Evolutionary conservation across 2,888 invertebrate genomes (phyloP).

Genomic region (Halocaridina rubra): DNA sequence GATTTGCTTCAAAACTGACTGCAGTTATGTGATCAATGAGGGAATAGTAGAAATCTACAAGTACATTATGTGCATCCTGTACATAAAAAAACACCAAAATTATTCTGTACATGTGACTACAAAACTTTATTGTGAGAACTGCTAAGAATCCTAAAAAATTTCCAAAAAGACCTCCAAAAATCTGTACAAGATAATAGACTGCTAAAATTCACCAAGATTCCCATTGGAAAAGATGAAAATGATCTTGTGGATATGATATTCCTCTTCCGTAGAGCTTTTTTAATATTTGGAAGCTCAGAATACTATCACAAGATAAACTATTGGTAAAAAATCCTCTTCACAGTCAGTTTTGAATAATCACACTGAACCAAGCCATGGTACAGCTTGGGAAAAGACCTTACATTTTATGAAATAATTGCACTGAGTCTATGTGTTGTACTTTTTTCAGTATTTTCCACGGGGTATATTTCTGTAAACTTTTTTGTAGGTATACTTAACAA

Average conservation of each 20-base stretch:
- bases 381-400: slow-evolving; percentile 40
- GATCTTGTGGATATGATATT: too few relatives aligned
- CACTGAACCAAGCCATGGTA: slow-evolving; percentile 44
- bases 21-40: not conserved
- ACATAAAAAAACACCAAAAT: not conserved
- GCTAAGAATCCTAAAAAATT: too few relatives aligned
- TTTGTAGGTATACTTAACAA: too few relatives aligned
- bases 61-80: not conserved
- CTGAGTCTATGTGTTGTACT: slow-evolving; percentile 58
- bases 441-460: slow-evolving; percentile 37
- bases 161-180: too few relatives aligned
- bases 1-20: slow-evolving; percentile 44
- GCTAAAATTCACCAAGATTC: too few relatives aligned
- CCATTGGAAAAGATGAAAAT: too few relatives aligned
- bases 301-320: too few relatives aligned
- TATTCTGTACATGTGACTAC: not conserved
- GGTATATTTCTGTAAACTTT: not conserved
- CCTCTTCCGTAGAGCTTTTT: too few relatives aligned
- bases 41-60: not conserved
- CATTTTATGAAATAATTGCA: slow-evolving; percentile 54
- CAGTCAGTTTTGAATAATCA: slow-evolving; percentile 49
- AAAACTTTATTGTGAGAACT: too few relatives aligned
- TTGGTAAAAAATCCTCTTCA: not conserved
- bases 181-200: too few relatives aligned
- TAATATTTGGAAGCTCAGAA: too few relatives aligned